Conservation (phyloP, 2,113 vertebrate species). For the Brienomyrus longianalis region DNA sequence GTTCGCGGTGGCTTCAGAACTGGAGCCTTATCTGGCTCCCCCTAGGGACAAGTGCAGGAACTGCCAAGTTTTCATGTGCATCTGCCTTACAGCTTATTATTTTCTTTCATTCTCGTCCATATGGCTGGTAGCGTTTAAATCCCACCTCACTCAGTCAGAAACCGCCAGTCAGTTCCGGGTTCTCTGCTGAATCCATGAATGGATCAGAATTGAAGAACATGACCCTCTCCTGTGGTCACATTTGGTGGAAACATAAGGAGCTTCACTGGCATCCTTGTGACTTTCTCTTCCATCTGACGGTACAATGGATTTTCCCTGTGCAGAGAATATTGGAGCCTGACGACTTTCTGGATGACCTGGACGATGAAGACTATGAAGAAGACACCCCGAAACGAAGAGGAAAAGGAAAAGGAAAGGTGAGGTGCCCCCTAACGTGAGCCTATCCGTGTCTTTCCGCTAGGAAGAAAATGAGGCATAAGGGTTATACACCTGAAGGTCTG, state of each 20-base stretch:
- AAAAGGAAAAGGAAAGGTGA: slow-evolving; percentile 92
- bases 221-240: neutral
- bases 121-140: neutral
- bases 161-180: neutral
- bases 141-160: neutral
- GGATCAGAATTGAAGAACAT: neutral
- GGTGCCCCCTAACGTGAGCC: neutral
- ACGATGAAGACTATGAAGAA: slow-evolving; percentile 94
- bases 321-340: slow-evolving; percentile 92
- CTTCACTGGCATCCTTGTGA: neutral
- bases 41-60: neutral
- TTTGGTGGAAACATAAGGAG: neutral
- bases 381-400: slow-evolving; percentile 87
- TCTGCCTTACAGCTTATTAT: neutral
- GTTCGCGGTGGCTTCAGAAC: neutral
- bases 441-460: neutral
- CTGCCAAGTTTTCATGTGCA: neutral
- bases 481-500: neutral
- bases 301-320: neutral
- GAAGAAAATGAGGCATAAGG: neutral
- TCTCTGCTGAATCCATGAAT: neutral
- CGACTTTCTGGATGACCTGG: slow-evolving; percentile 88
- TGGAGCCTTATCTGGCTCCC: neutral
- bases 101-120: neutral
- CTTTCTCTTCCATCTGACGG: neutral